These are phyloP conservation scores for Blera fallax DNA, from an alignment of 2,888 invertebrate species.

Conservation along the genomic window DNA sequence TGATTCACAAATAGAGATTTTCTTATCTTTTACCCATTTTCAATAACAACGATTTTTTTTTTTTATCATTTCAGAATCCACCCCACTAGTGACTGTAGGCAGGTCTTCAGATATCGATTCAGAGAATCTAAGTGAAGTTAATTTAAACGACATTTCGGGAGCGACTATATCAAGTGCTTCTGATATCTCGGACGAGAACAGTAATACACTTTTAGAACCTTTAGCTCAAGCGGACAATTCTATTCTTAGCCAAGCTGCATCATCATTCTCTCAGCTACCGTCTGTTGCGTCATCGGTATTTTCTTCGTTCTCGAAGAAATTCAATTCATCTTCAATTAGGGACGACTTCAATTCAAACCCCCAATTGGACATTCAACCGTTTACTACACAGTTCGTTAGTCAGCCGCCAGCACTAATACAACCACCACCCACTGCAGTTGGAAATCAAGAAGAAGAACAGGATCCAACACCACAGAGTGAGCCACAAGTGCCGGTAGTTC, in stretches of 20 bases:
- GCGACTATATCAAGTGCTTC: slow-evolving; percentile 53
- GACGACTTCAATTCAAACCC: slow-evolving; percentile 74
- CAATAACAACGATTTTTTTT: neutral
- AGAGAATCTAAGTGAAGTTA: slow-evolving; percentile 82
- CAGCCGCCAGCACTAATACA: slow-evolving; percentile 34
- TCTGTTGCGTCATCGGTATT: slow-evolving; percentile 86
- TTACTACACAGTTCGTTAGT: slow-evolving; percentile 74
- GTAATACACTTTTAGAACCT: slow-evolving; percentile 77
- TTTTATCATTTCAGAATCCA: slow-evolving; percentile 76
- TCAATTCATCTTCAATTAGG: slow-evolving; percentile 76
- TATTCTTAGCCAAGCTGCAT: slow-evolving; percentile 79
- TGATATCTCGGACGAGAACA: slow-evolving; percentile 75
- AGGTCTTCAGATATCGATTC: slow-evolving; percentile 80
- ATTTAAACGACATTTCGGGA: slow-evolving; percentile 79
- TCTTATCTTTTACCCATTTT: neutral
- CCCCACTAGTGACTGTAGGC: slow-evolving; percentile 79
- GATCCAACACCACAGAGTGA: slow-evolving; percentile 23
- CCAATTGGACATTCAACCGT: slow-evolving; percentile 78
- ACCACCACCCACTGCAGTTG: slow-evolving; percentile 33
- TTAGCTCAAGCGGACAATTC: slow-evolving; percentile 75
- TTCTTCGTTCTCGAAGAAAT: slow-evolving; percentile 83
- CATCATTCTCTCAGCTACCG: slow-evolving; percentile 83
- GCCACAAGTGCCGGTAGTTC: slow-evolving; percentile 72
- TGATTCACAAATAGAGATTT: too few species aligned
- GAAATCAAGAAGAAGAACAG: slow-evolving; percentile 2